These are phyloP conservation scores for Clamator glandarius DNA, from an alignment of 2,797 vertebrate genomes.

Conservation along the genomic window DNA sequence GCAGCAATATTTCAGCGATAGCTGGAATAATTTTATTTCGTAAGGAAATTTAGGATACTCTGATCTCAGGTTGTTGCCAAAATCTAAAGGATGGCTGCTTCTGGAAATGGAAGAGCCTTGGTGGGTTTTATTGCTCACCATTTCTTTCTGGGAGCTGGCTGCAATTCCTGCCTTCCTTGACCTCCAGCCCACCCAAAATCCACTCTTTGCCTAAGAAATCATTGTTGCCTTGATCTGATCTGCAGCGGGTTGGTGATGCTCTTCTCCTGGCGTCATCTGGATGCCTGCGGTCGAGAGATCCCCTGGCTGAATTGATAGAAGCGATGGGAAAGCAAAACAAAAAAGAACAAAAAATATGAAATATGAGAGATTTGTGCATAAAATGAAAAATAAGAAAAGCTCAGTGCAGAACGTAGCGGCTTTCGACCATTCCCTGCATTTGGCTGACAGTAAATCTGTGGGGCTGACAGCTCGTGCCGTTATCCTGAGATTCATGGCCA, in stretches of 20 bases:
- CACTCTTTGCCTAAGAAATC: neutral
- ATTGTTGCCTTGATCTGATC: neutral
- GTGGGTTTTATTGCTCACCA: neutral
- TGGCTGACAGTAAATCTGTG: conserved; percentile 59
- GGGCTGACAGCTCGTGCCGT: conserved; percentile 66
- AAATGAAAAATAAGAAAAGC: neutral
- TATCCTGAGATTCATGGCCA: conserved; percentile 67
- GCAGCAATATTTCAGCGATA: neutral
- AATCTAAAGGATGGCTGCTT: neutral
- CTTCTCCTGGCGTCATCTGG: accelerated
- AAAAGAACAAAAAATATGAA: too few relatives aligned
- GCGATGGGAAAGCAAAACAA: too few relatives aligned
- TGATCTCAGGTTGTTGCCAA: conserved; percentile 20
- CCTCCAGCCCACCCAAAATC: neutral
- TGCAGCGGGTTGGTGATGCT: neutral
- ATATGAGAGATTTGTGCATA: neutral
- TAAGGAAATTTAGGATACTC: conserved; percentile 40
- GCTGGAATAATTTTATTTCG: conserved; percentile 42
- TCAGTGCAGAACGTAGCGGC: neutral
- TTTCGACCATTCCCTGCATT: neutral
- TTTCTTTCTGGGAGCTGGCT: neutral
- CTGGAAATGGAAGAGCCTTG: conserved; percentile 21
- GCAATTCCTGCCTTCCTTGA: neutral
- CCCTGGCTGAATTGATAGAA: accelerated
- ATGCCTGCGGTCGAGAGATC: neutral